These are phyloP conservation scores for Gonatopus flavifemur DNA, from an alignment of 1,140 invertebrate species.

Conservation along the genomic window DNA sequence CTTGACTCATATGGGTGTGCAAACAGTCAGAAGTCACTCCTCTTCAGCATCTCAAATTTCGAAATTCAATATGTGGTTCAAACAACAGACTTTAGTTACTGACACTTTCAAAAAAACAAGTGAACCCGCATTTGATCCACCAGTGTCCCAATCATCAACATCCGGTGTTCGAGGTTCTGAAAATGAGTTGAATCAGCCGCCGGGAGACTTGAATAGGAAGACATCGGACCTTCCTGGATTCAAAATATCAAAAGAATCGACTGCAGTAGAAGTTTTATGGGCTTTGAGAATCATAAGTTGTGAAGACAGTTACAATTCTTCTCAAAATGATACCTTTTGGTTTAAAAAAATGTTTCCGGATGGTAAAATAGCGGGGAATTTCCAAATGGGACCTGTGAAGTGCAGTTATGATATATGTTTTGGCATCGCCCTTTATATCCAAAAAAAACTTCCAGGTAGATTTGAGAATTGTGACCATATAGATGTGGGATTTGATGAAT, in stretches of 20 bases:
- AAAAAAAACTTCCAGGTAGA: not conserved
- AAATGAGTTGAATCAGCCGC: too few relatives aligned
- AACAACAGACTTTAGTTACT: not conserved
- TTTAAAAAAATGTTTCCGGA: constrained; percentile 13
- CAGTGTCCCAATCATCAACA: not conserved
- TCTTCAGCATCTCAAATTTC: not conserved
- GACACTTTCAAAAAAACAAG: not conserved
- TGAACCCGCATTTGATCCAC: not conserved
- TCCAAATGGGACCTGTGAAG: constrained; percentile 8
- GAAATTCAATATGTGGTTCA: too few relatives aligned
- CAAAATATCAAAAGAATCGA: constrained; percentile 4
- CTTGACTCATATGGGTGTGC: not conserved
- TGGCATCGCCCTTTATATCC: constrained; percentile 10
- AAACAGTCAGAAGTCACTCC: not conserved
- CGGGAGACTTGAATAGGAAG: too few relatives aligned
- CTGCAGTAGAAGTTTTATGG: constrained; percentile 18
- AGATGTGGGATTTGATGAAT: constrained; percentile 22
- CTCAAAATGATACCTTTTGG: not conserved
- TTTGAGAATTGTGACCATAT: constrained; percentile 1
- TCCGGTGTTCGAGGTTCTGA: too few relatives aligned
- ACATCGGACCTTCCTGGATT: not conserved
- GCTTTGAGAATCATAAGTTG: constrained; percentile 2
- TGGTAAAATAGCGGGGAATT: not conserved
- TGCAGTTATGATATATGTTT: constrained; percentile 2
- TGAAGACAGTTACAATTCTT: constrained; percentile 6